Base-by-base conservation (phyloP, 2,797 vertebrate species). In the Amniataba percoides region DNA sequence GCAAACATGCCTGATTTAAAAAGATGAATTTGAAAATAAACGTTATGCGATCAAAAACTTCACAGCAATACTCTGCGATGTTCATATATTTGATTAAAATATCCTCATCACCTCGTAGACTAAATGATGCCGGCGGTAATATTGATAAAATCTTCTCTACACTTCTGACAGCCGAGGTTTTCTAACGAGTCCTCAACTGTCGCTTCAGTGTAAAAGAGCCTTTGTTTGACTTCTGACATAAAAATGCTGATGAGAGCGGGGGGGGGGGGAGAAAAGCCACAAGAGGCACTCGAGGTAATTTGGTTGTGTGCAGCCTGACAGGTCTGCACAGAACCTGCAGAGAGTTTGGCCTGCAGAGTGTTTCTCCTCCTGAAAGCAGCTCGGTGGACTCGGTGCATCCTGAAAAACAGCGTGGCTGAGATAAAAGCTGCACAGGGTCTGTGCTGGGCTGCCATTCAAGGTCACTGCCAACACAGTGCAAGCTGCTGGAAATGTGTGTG, bases 401-500 rank as follows among this genome's bases (percentile, higher is more conserved):
- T 63, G 39, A 51, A 82, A 56, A 79, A 63, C 69, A 78, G 65
- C 3, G 36, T 27, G 55, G 27, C 2, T 59, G 19, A 80, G 71
- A 86, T 74, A 76, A 82, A 85, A 62, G 75, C 71, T 59, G 21
- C 63, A 49, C 62, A 7, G 31, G 53, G 27, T 64, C 43, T 39
- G 58, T 63, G 64, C 55, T 57, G 46, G 31, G 49, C 56, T 70
- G 71, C 51, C 31, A 49, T 72, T 45, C 81, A 89, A 85, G 73
- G 86, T 86, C 83, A 83, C 52, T 40, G 48, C 60, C 68, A 79
- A 48, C 63, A 59, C 58, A 18, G 19, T 45, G 64, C 74, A 57
- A 65, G 70, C 58, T 72, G 66, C 72, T 66, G 53, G 25, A 74
- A 34, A 63, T 49, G 16, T 70, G 11, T 71, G 71, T 74, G 42